phyloP scores from a whole-genome alignment of 2,113 vertebrate genomes.

The Corythornis cristatus region DNA sequence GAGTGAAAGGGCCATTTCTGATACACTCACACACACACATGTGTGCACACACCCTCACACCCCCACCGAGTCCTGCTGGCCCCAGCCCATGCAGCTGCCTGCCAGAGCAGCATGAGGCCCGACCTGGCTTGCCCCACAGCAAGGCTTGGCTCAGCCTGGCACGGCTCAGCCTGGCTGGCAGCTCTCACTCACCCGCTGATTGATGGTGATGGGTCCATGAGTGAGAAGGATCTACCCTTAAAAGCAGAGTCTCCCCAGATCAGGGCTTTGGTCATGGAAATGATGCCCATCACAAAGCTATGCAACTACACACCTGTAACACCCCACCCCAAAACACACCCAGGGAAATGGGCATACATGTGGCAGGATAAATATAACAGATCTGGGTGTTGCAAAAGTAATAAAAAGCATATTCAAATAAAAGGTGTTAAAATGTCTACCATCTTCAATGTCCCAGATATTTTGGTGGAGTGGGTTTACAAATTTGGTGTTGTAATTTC shows the following conservation, averaged over 20 bases:
- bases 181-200: neutral
- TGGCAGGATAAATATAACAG: neutral
- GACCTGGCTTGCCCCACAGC: neutral
- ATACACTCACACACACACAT: neutral
- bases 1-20: slow-evolving; percentile 77
- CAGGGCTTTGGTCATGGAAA: neutral
- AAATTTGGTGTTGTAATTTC: neutral
- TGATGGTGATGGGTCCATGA: fast-evolving
- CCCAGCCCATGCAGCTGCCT: slow-evolving; percentile 8
- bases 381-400: neutral
- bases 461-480: neutral
- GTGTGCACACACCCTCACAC: neutral
- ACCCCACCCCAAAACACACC: too few species aligned
- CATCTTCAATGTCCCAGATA: too few species aligned
- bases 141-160: neutral
- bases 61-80: neutral
- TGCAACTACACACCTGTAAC: neutral
- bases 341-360: fast-evolving
- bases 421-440: neutral
- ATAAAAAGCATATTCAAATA: neutral
- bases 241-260: neutral
- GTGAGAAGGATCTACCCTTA: fast-evolving
- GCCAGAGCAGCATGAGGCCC: neutral
- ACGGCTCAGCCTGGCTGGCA: neutral
- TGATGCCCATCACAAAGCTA: fast-evolving